phyloP scores from a whole-genome alignment of 2,113 vertebrate species.

The Sterrhoptilus dennistouni region DNA sequence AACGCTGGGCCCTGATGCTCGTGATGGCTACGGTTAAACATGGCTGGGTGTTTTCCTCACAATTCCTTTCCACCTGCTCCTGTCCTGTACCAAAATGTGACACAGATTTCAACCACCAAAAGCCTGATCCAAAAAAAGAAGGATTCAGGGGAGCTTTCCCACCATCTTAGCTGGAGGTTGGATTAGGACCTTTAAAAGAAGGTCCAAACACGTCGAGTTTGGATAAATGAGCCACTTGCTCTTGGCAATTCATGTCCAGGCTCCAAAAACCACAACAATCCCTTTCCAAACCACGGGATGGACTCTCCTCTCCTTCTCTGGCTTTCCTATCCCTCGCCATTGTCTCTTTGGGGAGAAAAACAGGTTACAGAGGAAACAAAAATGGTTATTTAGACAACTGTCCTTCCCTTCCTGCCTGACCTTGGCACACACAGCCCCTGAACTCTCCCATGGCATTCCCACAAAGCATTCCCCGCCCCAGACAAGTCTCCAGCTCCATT shows the following conservation, averaged over 20 bases:
- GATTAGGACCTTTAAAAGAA: background rate
- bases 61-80: background rate
- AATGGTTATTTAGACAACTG: background rate
- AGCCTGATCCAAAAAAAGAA: background rate
- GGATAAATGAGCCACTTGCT: background rate
- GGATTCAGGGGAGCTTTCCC: background rate
- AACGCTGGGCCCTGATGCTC: background rate
- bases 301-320: background rate
- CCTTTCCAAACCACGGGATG: background rate
- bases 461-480: background rate
- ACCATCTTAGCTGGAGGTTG: background rate
- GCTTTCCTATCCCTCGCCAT: background rate
- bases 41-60: background rate
- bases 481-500: background rate
- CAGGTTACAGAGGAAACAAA: background rate
- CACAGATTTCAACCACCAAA: background rate
- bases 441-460: background rate
- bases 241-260: background rate
- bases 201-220: background rate
- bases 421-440: background rate
- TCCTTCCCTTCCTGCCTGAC: fast-evolving
- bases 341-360: background rate
- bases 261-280: background rate
- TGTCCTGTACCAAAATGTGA: background rate
- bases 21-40: background rate